These are phyloP conservation scores for Chrysolina oricalcia DNA, from an alignment of 2,888 invertebrate genomes.

Conservation along the genomic window DNA sequence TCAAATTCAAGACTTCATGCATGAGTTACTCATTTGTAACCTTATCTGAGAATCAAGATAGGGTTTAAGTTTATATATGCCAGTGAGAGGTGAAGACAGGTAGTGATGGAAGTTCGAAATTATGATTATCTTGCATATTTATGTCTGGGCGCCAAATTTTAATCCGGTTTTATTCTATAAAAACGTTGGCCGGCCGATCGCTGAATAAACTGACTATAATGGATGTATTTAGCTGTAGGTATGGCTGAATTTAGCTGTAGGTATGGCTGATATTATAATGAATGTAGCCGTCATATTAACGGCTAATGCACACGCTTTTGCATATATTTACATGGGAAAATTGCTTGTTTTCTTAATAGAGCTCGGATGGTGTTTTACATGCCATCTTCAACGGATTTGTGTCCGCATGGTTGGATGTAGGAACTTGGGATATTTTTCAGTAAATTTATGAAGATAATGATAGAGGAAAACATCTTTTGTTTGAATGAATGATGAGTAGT, in stretches of 20 bases:
- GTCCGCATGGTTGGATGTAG: background rate
- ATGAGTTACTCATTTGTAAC: background rate
- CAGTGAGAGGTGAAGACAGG: background rate
- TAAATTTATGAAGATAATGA: no score
- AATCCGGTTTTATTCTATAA: conserved; percentile 39
- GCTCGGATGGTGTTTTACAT: conserved; percentile 28
- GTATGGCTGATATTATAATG: conserved; percentile 60
- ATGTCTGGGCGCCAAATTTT: conserved; percentile 4
- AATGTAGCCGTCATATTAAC: conserved; percentile 66
- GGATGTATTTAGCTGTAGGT: conserved; percentile 49
- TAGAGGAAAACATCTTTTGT: no score
- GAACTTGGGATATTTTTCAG: background rate
- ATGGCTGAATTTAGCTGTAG: conserved; percentile 52
- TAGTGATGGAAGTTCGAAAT: conserved; percentile 5
- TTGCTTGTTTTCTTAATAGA: conserved; percentile 53
- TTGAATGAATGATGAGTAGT: no score
- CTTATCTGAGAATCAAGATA: background rate
- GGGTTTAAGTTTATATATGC: background rate
- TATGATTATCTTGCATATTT: conserved; percentile 17
- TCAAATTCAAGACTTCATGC: background rate
- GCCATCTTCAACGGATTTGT: conserved; percentile 9
- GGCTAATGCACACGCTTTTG: conserved; percentile 67
- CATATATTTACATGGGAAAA: conserved; percentile 69
- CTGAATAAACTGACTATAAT: conserved; percentile 33
- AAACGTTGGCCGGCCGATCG: conserved; percentile 40